phyloP scores from a whole-genome alignment of 1,140 invertebrate species.

The Marisa cornuarietis region DNA sequence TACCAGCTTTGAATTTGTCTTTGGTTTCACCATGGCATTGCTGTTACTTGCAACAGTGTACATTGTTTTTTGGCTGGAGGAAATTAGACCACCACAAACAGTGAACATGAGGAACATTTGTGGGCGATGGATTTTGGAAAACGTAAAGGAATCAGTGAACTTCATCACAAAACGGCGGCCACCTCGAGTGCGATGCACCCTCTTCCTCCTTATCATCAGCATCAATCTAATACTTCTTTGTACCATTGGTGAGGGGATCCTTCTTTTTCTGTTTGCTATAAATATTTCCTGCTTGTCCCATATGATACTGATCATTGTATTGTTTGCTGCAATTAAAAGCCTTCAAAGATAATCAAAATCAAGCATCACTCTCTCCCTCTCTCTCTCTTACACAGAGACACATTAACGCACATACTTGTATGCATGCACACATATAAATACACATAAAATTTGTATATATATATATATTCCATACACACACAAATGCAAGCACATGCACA shows the following conservation, averaged over 20 bases:
- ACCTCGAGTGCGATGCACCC: conserved; percentile 45
- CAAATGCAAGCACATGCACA: too few relatives aligned
- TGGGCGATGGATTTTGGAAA: conserved; percentile 10
- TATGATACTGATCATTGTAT: too few relatives aligned
- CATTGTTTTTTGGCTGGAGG: conserved; percentile 58
- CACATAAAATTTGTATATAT: too few relatives aligned
- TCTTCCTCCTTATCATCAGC: conserved; percentile 56
- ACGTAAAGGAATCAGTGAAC: conserved; percentile 44
- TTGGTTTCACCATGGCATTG: conserved; percentile 56
- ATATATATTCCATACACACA: too few relatives aligned
- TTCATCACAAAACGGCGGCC: conserved; percentile 59
- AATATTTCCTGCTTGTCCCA: neutral
- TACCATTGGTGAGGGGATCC: conserved; percentile 33
- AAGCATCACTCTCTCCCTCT: too few relatives aligned
- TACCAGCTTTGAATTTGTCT: conserved; percentile 57
- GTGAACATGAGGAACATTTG: conserved; percentile 6
- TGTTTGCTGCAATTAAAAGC: too few relatives aligned
- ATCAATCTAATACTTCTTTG: conserved; percentile 36
- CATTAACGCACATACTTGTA: too few relatives aligned
- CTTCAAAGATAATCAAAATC: too few relatives aligned
- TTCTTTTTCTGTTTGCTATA: neutral
- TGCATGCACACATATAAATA: too few relatives aligned
- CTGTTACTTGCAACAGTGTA: conserved; percentile 62
- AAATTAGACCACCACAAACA: conserved; percentile 29
- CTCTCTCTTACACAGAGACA: too few relatives aligned